phyloP scores from a whole-genome alignment of 2,113 vertebrate species.

The Atractosteus spatula region DNA sequence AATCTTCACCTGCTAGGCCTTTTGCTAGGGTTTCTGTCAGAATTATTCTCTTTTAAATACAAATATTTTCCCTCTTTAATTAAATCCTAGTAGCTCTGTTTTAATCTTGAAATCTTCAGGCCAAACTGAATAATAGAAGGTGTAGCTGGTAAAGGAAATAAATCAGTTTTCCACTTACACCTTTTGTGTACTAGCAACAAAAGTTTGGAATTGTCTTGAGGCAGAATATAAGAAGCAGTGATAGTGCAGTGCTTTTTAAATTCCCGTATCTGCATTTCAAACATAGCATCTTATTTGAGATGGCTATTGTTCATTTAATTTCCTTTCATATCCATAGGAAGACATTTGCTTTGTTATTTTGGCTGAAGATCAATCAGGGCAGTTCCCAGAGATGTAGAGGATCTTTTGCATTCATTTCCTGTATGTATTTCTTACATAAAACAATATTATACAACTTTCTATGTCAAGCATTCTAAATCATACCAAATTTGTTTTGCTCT shows the following conservation, averaged over 20 bases:
- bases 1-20: too few relatives aligned
- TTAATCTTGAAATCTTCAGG: too few relatives aligned
- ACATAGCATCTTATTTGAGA: background rate
- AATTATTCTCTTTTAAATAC: too few relatives aligned
- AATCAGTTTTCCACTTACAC: background rate
- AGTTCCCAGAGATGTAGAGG: background rate
- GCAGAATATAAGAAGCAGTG: background rate
- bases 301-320: background rate
- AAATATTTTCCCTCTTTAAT: too few relatives aligned
- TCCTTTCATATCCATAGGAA: background rate
- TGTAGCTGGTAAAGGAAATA: too few relatives aligned
- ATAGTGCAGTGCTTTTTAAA: background rate
- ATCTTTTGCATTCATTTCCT: background rate
- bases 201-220: conserved; percentile 8
- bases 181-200: conserved; percentile 3
- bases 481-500: too few relatives aligned
- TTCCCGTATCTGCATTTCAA: background rate
- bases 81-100: too few relatives aligned
- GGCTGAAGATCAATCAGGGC: background rate
- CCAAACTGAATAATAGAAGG: too few relatives aligned
- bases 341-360: background rate
- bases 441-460: too few relatives aligned
- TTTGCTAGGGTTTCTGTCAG: too few relatives aligned
- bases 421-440: background rate
- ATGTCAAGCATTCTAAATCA: too few relatives aligned